Conservation (phyloP, 2,888 invertebrate genomes). For the Monopis laevigella region DNA sequence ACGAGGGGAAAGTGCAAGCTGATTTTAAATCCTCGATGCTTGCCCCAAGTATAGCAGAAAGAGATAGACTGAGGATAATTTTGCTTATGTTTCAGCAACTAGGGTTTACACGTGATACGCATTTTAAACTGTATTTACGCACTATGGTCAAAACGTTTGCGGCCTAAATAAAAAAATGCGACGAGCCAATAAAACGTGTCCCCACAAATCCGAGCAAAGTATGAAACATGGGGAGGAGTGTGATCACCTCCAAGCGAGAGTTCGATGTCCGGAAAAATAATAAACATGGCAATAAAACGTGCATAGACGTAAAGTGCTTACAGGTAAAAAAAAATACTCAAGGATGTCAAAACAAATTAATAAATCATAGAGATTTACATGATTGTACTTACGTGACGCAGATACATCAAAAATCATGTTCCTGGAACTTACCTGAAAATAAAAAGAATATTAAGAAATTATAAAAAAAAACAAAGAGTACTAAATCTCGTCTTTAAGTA, state of each 20-base stretch:
- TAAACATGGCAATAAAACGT: slow-evolving; percentile 11
- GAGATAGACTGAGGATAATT: slow-evolving; percentile 40
- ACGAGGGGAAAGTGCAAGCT: no score
- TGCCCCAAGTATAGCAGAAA: no score
- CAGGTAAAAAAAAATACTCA: no score
- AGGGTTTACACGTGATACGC: not conserved
- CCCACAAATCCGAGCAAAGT: slow-evolving; percentile 8
- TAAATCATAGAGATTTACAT: no score
- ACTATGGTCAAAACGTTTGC: not conserved
- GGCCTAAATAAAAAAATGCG: not conserved
- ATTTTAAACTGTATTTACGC: not conserved
- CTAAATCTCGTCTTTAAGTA: not conserved
- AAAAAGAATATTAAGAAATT: not conserved
- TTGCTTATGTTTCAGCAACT: slow-evolving; percentile 5
- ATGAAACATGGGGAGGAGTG: no score
- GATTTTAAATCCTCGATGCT: no score
- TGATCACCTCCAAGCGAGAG: slow-evolving; percentile 30
- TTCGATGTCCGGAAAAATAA: slow-evolving; percentile 27
- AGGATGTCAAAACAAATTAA: no score
- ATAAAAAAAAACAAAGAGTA: not conserved
- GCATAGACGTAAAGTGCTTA: no score
- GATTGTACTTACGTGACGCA: no score
- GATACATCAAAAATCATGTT: not conserved
- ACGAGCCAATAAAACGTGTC: not conserved
- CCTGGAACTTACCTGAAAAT: not conserved